Base-by-base conservation (phyloP, 2,797 vertebrate genomes). In the Enteromius thamalakanensis region DNA sequence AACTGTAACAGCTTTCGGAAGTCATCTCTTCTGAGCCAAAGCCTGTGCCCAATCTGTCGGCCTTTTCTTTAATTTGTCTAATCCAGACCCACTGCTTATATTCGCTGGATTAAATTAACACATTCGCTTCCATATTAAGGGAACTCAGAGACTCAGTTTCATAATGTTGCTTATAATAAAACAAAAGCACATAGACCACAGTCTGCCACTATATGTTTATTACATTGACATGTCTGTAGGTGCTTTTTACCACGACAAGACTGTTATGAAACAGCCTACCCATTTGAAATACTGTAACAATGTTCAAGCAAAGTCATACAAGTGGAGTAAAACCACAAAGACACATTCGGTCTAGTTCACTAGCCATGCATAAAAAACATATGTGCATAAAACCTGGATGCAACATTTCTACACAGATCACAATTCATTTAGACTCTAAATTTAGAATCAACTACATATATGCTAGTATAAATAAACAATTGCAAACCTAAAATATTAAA, bases 11-110 rank as follows among this genome's bases (percentile, higher is more conserved):
- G 29, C 60, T 79, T 67, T 79, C 7, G n/a, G 76, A 79, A 40
- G 47, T 68, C 32, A 68, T 45, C 23, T 58, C 90, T 90, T 87
- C 84, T 82, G 86, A 85, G 90, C 91, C 83, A 77, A 89, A 74
- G 90, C 91, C 53, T 60, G 34, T 60, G 21, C n/a, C 53, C 53
- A 58, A 78, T 88, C 88, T 84, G 87, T 88, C 89, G 87, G 86
- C 87, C 85, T 86, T 89, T 75, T 82, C 86, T 74, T 76, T 88
- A 89, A 92, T 84, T 91, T 91, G 90, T 89, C 91, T 93, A 94
- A 94, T 93, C 92, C 93, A 84, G 85, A 84, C 76, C 87, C 42
- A 88, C 86, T 86, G 87, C 88, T 67, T 51, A 23, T 51, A 58
- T 79, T 19, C 7, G 7, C 60, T 14, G 14, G 67, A 58, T 58